These are phyloP conservation scores for Seriola rivoliana DNA, from an alignment of 2,113 vertebrate species.

Conservation along the genomic window DNA sequence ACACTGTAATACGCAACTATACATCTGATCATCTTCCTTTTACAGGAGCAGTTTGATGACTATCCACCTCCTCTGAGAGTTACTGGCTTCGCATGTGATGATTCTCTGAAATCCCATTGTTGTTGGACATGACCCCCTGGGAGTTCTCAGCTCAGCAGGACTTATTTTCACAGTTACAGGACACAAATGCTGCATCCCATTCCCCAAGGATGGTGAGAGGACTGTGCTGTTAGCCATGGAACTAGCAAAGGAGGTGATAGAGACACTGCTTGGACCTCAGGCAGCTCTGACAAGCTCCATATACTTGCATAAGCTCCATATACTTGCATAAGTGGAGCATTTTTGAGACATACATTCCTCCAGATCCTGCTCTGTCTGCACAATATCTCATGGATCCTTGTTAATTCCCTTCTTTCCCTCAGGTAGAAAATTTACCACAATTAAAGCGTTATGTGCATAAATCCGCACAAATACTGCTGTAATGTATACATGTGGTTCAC, in stretches of 20 bases:
- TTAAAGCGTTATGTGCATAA: not conserved
- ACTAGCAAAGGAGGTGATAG: not conserved
- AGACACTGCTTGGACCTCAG: not conserved
- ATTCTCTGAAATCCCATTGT: not conserved
- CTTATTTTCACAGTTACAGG: conserved; percentile 11
- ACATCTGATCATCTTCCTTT: not conserved
- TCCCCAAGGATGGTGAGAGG: not conserved
- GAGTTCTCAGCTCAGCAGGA: conserved; percentile 11
- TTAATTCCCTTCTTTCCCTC: not conserved
- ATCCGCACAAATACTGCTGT: not conserved
- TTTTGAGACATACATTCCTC: not conserved
- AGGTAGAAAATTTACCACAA: not conserved
- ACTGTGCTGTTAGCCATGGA: not conserved
- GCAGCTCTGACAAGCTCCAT: not conserved
- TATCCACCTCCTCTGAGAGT: conserved; percentile 1
- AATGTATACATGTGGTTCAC: not conserved
- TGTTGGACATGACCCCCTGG: conserved; percentile 4
- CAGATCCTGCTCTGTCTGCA: not conserved
- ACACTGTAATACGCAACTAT: not conserved
- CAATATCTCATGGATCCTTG: not conserved
- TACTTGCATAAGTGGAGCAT: not conserved
- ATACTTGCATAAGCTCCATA: not conserved
- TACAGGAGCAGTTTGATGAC: not conserved
- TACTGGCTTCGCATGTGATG: not conserved
- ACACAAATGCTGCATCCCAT: not conserved